Evolutionary conservation across 1,140 invertebrate genomes (phyloP).

Genomic region (Chironomus striatipennis): DNA sequence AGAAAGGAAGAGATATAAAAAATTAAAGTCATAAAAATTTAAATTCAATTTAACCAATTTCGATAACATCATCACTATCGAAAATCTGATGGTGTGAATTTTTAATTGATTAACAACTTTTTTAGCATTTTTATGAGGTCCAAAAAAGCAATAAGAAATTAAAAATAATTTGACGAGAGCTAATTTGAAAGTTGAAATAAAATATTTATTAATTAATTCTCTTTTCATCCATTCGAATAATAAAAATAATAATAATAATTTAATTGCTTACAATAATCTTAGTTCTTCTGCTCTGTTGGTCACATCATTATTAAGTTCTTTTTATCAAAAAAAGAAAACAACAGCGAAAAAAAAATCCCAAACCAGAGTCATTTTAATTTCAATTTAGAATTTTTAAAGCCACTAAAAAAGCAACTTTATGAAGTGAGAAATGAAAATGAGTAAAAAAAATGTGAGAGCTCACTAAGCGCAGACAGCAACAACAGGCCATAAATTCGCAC

Average conservation of each 20-base stretch:
- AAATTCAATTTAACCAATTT: too few species aligned
- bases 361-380: too few species aligned
- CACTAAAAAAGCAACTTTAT: neutral
- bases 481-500: slow-evolving; percentile 6
- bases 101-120: neutral
- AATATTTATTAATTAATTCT: slow-evolving; percentile 10
- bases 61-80: too few species aligned
- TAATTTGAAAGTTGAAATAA: slow-evolving; percentile 16
- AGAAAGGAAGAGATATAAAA: too few species aligned
- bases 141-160: too few species aligned
- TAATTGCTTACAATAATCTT: neutral
- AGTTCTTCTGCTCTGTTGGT: neutral
- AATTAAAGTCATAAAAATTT: too few species aligned
- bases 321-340: too few species aligned
- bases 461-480: neutral
- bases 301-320: too few species aligned
- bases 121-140: too few species aligned
- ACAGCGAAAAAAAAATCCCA: too few species aligned
- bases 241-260: neutral
- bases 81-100: slow-evolving; percentile 17
- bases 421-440: neutral
- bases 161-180: neutral
- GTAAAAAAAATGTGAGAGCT: too few species aligned
- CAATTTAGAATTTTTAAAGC: too few species aligned
- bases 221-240: neutral